Evolutionary conservation across 2,113 vertebrate species (phyloP), one percentile per base, ranked within the genome.

Genomic region (Eclectus roratus): DNA sequence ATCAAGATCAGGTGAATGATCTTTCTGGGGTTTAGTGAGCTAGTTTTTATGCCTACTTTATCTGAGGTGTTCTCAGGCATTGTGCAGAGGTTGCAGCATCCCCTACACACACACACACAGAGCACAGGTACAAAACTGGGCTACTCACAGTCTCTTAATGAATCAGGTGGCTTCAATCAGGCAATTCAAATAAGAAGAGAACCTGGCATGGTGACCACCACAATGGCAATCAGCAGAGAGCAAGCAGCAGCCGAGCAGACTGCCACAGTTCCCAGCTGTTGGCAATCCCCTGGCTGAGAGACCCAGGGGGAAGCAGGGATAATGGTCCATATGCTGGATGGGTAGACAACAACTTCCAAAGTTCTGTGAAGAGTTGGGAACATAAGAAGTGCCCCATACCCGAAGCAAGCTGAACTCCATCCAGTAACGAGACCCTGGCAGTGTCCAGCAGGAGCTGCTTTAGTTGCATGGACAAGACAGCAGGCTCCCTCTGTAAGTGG

Each of bases 401-500:
- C 46, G 33, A 25, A 58, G 41, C 2, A 61, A 81, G 17, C 50
- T 47, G 65, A 78, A 18, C 16, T 88, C 35, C 44, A 13, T 46
- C 20, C 50, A 37, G 21, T 47, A 78, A 65, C 0, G 0, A 6
- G n/a, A 73, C 29, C 46, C 64, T 71, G 41, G 25, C 28, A 52
- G 72, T 17, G 41, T 17, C n/a, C 29, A 63, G 55, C 50, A 78
- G 49, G 35, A 89, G 28, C 24, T 95, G 35, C 33, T 85, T 85
- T 52, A 83, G 10, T 72, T 18, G 41, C 24, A 49, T 72, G 23
- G 14, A 80, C 47, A 44, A 58, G 14, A 76, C 35, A 41, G 24
- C 15, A 15, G 8, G 28, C 90, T 88, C 49, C 35, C 13, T 58
- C 50, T 2, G 0, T 2, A n/a, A 60, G 10, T 31, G 4, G n/a